Base-by-base conservation (phyloP, 2,888 invertebrate species). In the Yponomeuta malinellus region DNA sequence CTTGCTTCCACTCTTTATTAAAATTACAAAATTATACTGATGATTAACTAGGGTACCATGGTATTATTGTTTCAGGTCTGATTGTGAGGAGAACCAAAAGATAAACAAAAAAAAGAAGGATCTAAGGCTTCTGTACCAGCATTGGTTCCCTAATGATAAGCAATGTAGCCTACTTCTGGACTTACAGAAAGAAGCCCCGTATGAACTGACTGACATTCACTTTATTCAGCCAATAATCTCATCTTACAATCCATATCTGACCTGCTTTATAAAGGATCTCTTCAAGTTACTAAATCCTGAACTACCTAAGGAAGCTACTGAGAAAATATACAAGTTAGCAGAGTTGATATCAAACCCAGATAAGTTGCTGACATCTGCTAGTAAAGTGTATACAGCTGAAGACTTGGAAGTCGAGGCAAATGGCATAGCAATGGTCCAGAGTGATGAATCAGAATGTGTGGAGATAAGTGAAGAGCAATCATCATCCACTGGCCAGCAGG, bases 111-210 rank as follows among this genome's bases (percentile, higher is more conserved):
- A 79, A 73, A 84, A 75, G 72, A 83, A 83, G 73, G 85, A 89
- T 63, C 75, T 89, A 63, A 84, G 78, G 72, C 75, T 79, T n/a
- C 74, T 88, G 10, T 90, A 86, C 73, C 76, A 81, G 70, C 86
- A 89, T 70, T 90, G 89, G 88, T 88, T 86, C 74, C 93, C 92
- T 10, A 87, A 84, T 78, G 84, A 84, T 70, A 85, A 81, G 74
- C 72, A 76, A 37, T 79, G 78, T 70, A 75, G 79, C 33, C 78
- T 92, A n/a, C 72, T 87, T 71, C 77, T 92, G 12, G 83, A 92
- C 73, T 77, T 92, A 72, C 76, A 78, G 63, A 86, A 87, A 74
- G 78, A 84, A 59, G 78, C 88, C 15, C 91, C 92, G 29, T 73
- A 74, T 69, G 81, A 87, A 73, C 77, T 92, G 37, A 82, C 77